Base-by-base conservation (phyloP, 1,140 invertebrate species). In the Spodoptera litura region DNA sequence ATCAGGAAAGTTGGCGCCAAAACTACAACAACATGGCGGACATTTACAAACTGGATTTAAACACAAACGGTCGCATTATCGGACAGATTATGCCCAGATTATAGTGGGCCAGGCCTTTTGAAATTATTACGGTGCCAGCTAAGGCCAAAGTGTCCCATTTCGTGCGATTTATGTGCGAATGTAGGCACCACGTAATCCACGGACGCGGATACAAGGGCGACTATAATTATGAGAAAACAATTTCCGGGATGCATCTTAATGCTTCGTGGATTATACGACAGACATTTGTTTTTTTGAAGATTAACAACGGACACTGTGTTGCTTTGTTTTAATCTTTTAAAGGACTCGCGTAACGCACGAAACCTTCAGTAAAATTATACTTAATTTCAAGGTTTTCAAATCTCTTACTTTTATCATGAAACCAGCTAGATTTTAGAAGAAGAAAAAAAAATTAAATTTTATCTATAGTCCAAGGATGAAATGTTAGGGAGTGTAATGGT, bases 181-280 rank as follows among this genome's bases (percentile, higher is more conserved):
- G 89, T 91, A 89, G 88, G 53, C 88, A 83, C 83, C 86, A 83
- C 83, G 80, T 91, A 92, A 91, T 89, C 93, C 92, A 81, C 79
- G 84, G 88, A 75, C 82, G 81, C 81, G 84, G 85, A 71, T 82
- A 85, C 79, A 83, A 83, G 83, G 75, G 75, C 82, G 86, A 73
- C 86, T 87, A 89, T 94, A 94, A 94, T 94, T 93, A 94, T 93
- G 91, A 93, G 91, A 93, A 94, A 94, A 94, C 93, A 94, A 94
- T 94, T 94, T 94, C 86, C 89, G 77, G 84, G 86, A 87, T 90
- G 87, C 89, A 88, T 92, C 88, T 92, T 91, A 93, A 94, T 93
- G 86, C 89, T 85, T 58, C 56, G 75, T 78, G 89, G 89, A 94
- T 94, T 94, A 44, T 44, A 94, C 83, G 85, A 85, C 64, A 74